Evolutionary conservation across 2,888 invertebrate genomes (phyloP), one percentile per base, ranked within the genome.

Genomic region (Tetanocera ferruginea): DNA sequence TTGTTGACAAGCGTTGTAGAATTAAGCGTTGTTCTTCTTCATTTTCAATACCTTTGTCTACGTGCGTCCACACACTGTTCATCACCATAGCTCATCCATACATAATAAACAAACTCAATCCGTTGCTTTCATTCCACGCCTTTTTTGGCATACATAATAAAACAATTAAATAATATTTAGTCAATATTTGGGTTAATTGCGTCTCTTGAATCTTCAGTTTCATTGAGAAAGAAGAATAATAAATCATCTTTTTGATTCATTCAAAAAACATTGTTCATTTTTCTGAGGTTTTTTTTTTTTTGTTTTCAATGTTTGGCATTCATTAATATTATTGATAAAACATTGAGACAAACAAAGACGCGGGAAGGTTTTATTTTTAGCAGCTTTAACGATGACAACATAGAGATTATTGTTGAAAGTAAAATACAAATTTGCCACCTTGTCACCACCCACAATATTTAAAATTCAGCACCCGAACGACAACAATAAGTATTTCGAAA

Each of bases 261-360:
- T n/a, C 1, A 43, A 43, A 31, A 31, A 11, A 43, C 6, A 43
- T 43, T 43, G 43, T 43, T 43, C 11, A 43, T 11, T 43, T 43
- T 43, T 43, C 43, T 11, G 43, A 43, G 14, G 43, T 11, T 43
- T 43, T 31, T 31, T 31, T 4, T 31, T 67, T 55, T 66, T 66
- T 66, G 64, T 75, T 64, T 66, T 52, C 49, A 62, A 62, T 70
- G 51, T 52, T 71, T 76, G 71, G 57, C 8, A 64, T 34, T 43
- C 28, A 64, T 57, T 71, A 75, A 75, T 55, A 71, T 51, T 55
- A 71, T 51, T 64, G 64, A 75, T 69, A 75, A 76, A 75, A 57
- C 76, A 71, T 14, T 37, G 25, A 60, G 62, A 62, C 52, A 52
- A 28, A 19, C 43, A 43, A n/a, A n/a, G 14, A 43, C 43, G 14